phyloP scores from a whole-genome alignment of 2,888 invertebrate species.

The Dichetophora obliterata region DNA sequence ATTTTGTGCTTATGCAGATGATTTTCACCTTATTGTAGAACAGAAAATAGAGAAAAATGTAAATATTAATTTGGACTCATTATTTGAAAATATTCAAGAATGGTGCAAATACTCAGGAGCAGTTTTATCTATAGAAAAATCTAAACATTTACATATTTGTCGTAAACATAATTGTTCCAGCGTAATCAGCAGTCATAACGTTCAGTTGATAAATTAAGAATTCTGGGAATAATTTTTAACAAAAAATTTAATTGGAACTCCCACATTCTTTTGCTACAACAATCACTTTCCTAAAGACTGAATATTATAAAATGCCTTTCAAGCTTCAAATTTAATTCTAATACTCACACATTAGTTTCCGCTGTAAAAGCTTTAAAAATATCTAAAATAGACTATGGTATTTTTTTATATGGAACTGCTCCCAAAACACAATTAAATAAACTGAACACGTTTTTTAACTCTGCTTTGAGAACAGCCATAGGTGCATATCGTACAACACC shows the following conservation, averaged over 20 bases:
- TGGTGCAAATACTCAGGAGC: slow-evolving; percentile 24
- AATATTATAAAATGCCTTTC: no score
- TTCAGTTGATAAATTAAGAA: neutral
- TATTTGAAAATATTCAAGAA: neutral
- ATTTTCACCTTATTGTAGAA: neutral
- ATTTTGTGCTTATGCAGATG: neutral
- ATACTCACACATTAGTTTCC: no score
- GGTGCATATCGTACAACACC: neutral
- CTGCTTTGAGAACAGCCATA: no score
- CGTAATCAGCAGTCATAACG: neutral
- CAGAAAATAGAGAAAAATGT: neutral
- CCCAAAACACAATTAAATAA: no score
- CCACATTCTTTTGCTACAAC: no score
- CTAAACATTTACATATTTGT: slow-evolving; percentile 23
- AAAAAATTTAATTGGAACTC: no score
- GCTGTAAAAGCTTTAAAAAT: no score
- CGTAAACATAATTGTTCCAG: neutral
- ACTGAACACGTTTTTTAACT: no score
- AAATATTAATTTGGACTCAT: neutral
- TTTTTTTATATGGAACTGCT: no score
- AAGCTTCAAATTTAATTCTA: no score
- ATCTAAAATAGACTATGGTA: no score
- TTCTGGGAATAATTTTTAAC: neutral
- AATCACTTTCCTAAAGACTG: no score
- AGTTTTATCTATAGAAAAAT: neutral